Percentiles rank a stretch among this genome's conserved stretches.
Evolutionary conservation across 2,797 vertebrate genomes (phyloP).

Genomic region (Rhodeus uyekii): DNA sequence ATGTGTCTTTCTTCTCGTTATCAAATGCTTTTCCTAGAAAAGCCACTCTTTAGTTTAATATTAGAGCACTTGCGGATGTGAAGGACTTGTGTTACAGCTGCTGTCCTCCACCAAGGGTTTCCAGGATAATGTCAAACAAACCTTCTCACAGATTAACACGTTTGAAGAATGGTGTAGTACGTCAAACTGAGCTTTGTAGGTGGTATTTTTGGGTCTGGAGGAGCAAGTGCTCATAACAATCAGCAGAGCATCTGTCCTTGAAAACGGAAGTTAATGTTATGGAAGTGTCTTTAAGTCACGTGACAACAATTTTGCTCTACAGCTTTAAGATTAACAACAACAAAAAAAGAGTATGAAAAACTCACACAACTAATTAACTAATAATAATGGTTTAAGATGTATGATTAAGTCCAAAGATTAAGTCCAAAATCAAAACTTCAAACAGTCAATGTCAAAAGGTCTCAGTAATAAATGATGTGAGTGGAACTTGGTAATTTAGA

Average conservation of each 20-base stretch:
- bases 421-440: background rate
- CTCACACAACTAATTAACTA: too few relatives aligned
- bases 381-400: background rate
- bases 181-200: conserved; percentile 29
- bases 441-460: background rate
- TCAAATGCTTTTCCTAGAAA: background rate
- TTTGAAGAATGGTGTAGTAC: background rate
- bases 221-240: conserved; percentile 17
- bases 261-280: background rate
- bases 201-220: conserved; percentile 32
- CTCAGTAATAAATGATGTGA: background rate
- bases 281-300: background rate
- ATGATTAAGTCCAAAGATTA: too few relatives aligned
- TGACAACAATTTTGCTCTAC: conserved; percentile 31
- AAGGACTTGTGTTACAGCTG: conserved; percentile 5
- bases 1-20: too few relatives aligned
- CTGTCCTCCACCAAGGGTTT: conserved; percentile 14
- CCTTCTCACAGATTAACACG: conserved; percentile 39
- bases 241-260: conserved; percentile 5
- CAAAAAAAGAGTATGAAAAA: too few relatives aligned
- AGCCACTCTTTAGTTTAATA: background rate
- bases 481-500: background rate
- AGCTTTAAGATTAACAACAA: background rate
- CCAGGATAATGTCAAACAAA: background rate
- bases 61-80: background rate